Conservation (phyloP, 2,113 vertebrate genomes). For the Chamaetylas fuelleborni region DNA sequence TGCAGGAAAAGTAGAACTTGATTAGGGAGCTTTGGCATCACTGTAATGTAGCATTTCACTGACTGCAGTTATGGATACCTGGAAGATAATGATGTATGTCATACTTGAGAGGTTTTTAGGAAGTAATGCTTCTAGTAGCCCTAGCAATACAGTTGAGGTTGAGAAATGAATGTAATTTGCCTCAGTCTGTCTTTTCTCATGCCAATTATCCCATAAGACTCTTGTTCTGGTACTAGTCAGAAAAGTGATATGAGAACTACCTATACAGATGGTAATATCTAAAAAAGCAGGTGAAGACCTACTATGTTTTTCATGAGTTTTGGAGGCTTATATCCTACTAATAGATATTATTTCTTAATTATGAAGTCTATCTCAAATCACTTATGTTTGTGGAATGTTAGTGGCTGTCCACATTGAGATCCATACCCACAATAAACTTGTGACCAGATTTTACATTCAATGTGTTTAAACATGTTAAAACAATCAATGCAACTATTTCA, state of each 20-base stretch:
- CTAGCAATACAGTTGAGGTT: neutral
- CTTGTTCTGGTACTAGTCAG: neutral
- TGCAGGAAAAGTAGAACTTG: conserved; percentile 8
- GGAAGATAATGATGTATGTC: neutral
- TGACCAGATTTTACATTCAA: neutral
- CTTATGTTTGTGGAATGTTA: neutral
- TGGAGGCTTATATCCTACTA: neutral
- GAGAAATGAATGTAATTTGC: neutral
- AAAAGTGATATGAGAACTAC: neutral
- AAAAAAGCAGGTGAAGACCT: neutral
- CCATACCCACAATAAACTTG: neutral
- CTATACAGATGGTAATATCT: neutral
- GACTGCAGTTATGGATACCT: neutral
- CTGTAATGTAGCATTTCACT: neutral
- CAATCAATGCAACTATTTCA: neutral
- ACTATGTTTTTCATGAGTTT: neutral
- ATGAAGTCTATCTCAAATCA: neutral
- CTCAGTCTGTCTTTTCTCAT: neutral
- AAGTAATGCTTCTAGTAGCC: neutral
- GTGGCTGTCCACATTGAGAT: neutral
- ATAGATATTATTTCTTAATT: neutral
- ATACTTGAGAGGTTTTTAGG: neutral
- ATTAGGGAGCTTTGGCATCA: neutral
- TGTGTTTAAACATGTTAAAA: neutral
- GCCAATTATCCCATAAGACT: neutral